Base-by-base conservation (phyloP, 2,797 vertebrate species). In the Aplochiton taeniatus region DNA sequence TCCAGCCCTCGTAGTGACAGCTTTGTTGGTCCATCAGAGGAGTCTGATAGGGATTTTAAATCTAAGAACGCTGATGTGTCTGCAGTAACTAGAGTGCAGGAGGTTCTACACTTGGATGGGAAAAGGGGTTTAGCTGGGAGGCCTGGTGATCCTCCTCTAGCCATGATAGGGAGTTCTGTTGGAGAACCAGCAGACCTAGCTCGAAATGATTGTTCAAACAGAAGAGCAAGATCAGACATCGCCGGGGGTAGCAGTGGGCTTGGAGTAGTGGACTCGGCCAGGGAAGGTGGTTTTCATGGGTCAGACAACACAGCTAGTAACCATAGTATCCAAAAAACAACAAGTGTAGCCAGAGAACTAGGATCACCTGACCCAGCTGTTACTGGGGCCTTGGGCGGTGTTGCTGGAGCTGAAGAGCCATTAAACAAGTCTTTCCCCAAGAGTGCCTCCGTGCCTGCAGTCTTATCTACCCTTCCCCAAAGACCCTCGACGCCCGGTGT, bases 401-500 rank as follows among this genome's bases (percentile, higher is more conserved):
- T 43, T 11, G 59, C 11, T 45, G 58, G 17, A 56, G 14, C 50
- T 10, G 59, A 17, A 52, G 16, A n/a, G 4, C 10, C 1, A 0
- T 0, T 1, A 19, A 54, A 14, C 12, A 8, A 46, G 18, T 55
- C 61, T 0, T 93, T 96, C 72, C 90, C 94, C 71, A 95, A 95
- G 79, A 96, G 95, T 71, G 92, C 92, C 56, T 96, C 96, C 0
- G 94, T 95, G 61, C 95, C 96, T 0, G 91, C 86, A 0, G 90
- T 95, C 69, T 8, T 81, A 47, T 62, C 79, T 45, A 58, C 57
- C 18, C 20, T 11, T 75, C 68, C 41, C 58, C 69, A 51, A 14
- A 80, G 75, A 46, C 79, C 51, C 46, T 64, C 65, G 0, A 78
- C 71, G 0, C 16, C 82, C 61, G 78, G 65, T 53, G 66, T 72